phyloP scores from a whole-genome alignment of 2,888 invertebrate genomes.

The Nycteola revayana region DNA sequence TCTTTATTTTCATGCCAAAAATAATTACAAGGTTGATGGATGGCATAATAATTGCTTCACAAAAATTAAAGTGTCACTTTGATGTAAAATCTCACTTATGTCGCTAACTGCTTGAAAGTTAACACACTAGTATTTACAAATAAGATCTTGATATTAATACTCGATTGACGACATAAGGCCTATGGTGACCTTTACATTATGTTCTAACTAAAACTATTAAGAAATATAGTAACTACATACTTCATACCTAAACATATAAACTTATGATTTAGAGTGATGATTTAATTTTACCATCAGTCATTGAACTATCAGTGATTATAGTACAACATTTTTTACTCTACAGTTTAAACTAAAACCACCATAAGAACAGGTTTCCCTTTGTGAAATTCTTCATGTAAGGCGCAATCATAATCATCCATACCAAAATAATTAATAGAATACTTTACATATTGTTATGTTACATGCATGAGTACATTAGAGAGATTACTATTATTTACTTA shows the following conservation, averaged over 20 bases:
- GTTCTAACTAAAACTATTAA: conserved; percentile 17
- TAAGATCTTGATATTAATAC: conserved; percentile 10
- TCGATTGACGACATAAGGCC: conserved; percentile 1
- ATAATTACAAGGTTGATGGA: conserved; percentile 35
- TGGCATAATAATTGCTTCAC: conserved; percentile 34
- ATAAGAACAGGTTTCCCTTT: no score
- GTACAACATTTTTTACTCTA: no score
- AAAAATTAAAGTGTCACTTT: conserved; percentile 15
- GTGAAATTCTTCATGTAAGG: no score
- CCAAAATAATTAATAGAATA: no score
- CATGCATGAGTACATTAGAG: no score
- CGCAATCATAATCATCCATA: no score
- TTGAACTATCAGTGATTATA: conserved; percentile 20
- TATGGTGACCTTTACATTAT: conserved; percentile 9
- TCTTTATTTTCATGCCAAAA: conserved; percentile 58
- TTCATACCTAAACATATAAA: conserved; percentile 20
- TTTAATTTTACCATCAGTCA: conserved; percentile 17
- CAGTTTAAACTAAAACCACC: no score
- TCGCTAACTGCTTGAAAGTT: conserved; percentile 11
- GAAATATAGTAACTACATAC: conserved; percentile 24
- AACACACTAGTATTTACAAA: conserved; percentile 38
- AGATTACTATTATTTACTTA: no score
- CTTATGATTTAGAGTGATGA: conserved; percentile 22
- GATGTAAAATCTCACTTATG: conserved; percentile 17
- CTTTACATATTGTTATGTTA: no score